Evolutionary conservation across 2,888 invertebrate genomes (phyloP), one percentile per base, ranked within the genome.

Genomic region (Heteromurus nitidus): DNA sequence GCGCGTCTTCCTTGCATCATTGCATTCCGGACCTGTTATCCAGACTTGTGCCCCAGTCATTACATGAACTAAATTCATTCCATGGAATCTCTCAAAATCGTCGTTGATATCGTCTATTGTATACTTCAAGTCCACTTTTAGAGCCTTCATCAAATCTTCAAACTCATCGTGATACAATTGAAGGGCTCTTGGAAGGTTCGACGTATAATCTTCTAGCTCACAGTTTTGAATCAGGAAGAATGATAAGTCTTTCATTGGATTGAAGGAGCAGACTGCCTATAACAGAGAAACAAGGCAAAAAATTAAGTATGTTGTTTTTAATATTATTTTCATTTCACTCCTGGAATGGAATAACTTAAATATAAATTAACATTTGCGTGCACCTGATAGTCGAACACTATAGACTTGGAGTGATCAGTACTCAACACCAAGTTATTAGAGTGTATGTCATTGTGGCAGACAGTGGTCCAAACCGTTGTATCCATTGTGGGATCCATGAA

Each of bases 201-300:
- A 26, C 0, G 44, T 60, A 9, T 53, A 3, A 30, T 67, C 58
- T 42, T 68, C 77, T 16, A 67, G n/a, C 11, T 75, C 65, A 28
- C 84, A 82, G 68, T 60, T 81, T 9, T 81, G 75, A 11, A 82
- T 30, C 11, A 84, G 31, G 68, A 84, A 82, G 44, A 84, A 84
- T 11, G 82, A 31, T 30, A 84, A 50, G 62, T 84, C 84, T 1
- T 74, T 79, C 84, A 84, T 84, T 16, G 84, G 84, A 18, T 67
- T 74, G 18, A 75, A 58, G n/a, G 42, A 73, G 22, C 74, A 79
- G 50, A 65, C 65, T 36, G 77, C 74, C 81, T 83, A 13, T 11
- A 55, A 36, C 36, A 36, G n/a, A n/a, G n/a, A n/a, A 36, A 36
- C 36, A 36, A 36, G 36, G n/a, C n/a, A n/a, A n/a, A n/a, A n/a